A percentile compares a stretch with the other conserved stretches of the same genome.
Evolutionary conservation across 1,140 invertebrate genomes (phyloP).

Genomic region (Cataglyphis hispanica): DNA sequence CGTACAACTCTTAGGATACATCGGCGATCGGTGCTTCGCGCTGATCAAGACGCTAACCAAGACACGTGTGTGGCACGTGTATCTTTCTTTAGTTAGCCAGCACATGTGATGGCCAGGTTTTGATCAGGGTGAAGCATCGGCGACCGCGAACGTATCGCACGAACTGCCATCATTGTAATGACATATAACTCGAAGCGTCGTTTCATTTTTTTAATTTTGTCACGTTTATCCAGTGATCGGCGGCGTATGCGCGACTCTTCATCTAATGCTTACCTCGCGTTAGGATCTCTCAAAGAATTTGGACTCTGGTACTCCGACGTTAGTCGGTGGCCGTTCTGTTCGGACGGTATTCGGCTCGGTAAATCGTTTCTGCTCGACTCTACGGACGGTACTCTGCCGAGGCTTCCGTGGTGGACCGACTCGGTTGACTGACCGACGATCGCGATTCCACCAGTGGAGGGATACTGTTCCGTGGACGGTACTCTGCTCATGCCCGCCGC

Average conservation of each 20-base stretch:
- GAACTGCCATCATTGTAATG: constrained; percentile 15
- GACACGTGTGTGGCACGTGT: background rate
- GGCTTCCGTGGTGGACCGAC: constrained; percentile 79
- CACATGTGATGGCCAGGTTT: background rate
- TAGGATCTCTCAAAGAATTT: constrained; percentile 80
- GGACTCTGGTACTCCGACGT: constrained; percentile 84
- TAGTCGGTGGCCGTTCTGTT: constrained; percentile 72
- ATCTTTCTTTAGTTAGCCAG: background rate
- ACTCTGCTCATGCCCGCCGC: constrained; percentile 75
- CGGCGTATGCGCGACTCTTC: constrained; percentile 78
- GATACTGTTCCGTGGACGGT: constrained; percentile 74
- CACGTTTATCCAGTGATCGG: constrained; percentile 16
- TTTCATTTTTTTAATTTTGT: background rate
- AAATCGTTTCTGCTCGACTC: constrained; percentile 73
- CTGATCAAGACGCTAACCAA: constrained; percentile 20
- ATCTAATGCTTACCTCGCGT: constrained; percentile 84
- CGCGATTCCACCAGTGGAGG: constrained; percentile 63
- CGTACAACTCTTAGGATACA: constrained; percentile 62
- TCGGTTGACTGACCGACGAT: constrained; percentile 67
- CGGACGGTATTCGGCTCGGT: constrained; percentile 85
- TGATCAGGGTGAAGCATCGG: constrained; percentile 53
- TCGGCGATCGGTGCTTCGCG: constrained; percentile 44
- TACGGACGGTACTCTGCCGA: constrained; percentile 84
- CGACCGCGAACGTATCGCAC: constrained; percentile 78
- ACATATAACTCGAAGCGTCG: constrained; percentile 1